phyloP scores from a whole-genome alignment of 2,797 vertebrate genomes.

The Coregonus ussuriensis region DNA sequence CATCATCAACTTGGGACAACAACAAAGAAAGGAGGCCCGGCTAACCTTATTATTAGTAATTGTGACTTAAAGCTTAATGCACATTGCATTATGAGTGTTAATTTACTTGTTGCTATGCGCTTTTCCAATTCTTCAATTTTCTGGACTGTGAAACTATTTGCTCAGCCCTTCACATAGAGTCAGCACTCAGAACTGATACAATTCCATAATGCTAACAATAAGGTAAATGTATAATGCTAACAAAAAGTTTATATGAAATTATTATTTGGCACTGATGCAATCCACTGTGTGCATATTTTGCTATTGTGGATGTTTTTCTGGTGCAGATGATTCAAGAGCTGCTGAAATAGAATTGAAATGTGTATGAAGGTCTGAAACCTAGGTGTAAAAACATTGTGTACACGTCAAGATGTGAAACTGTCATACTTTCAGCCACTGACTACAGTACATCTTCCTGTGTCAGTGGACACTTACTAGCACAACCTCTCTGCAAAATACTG shows the following conservation, averaged over 20 bases:
- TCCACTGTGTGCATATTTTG: background rate
- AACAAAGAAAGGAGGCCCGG: background rate
- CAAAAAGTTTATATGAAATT: background rate
- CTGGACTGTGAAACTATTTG: conserved; percentile 22
- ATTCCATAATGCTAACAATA: too few relatives aligned
- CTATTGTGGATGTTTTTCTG: background rate
- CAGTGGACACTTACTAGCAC: background rate
- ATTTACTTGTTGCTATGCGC: conserved; percentile 60
- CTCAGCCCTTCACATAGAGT: conserved; percentile 3
- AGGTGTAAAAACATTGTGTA: too few relatives aligned
- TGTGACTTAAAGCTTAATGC: conserved; percentile 4
- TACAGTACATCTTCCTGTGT: background rate
- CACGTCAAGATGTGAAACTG: background rate
- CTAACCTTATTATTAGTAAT: conserved; percentile 22
- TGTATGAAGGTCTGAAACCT: background rate
- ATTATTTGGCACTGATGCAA: background rate
- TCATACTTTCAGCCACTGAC: background rate
- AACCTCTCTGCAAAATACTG: background rate
- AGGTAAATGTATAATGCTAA: background rate
- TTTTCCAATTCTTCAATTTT: conserved; percentile 39
- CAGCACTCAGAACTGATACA: background rate
- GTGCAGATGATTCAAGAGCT: background rate
- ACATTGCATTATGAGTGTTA: conserved; percentile 56
- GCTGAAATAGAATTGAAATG: background rate
- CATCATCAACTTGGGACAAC: conserved; percentile 3